Evolutionary conservation across 2,797 vertebrate genomes (phyloP).

Genomic region (Holocentrus rufus): DNA sequence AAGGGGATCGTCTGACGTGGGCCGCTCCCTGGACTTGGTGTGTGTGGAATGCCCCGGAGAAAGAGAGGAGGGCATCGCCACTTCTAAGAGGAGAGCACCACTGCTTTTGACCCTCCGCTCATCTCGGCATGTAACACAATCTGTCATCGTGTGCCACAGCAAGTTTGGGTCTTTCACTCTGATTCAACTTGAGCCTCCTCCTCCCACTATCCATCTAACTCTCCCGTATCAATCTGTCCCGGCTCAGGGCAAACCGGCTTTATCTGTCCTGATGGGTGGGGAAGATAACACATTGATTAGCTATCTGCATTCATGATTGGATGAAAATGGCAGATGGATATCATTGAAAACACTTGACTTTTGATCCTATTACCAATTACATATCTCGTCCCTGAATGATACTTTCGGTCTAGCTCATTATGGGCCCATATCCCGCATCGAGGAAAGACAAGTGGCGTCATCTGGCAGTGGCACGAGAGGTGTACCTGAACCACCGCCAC

Average conservation of each 20-base stretch:
- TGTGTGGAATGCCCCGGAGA: slow-evolving; percentile 76
- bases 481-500: slow-evolving; percentile 39
- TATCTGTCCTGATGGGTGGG: slow-evolving; percentile 56
- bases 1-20: slow-evolving; percentile 76
- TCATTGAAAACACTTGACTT: slow-evolving; percentile 41
- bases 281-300: slow-evolving; percentile 41
- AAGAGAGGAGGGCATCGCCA: slow-evolving; percentile 68
- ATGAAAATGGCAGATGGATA: slow-evolving; percentile 29
- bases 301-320: slow-evolving; percentile 55
- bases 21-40: slow-evolving; percentile 73
- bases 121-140: slow-evolving; percentile 63
- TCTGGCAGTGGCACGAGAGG: slow-evolving; percentile 42
- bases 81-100: slow-evolving; percentile 64
- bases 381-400: slow-evolving; percentile 44
- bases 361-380: slow-evolving; percentile 44
- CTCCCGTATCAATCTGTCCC: slow-evolving; percentile 36
- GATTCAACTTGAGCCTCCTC: slow-evolving; percentile 31
- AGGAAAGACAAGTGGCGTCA: slow-evolving; percentile 34
- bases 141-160: slow-evolving; percentile 33
- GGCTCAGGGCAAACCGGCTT: slow-evolving; percentile 40
- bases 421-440: slow-evolving; percentile 33
- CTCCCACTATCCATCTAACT: slow-evolving; percentile 32
- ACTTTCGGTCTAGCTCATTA: slow-evolving; percentile 31
- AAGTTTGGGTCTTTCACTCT: slow-evolving; percentile 31
- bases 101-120: slow-evolving; percentile 57